These are phyloP conservation scores for Platycnemis pennipes DNA, from an alignment of 2,888 invertebrate genomes.

Conservation along the genomic window DNA sequence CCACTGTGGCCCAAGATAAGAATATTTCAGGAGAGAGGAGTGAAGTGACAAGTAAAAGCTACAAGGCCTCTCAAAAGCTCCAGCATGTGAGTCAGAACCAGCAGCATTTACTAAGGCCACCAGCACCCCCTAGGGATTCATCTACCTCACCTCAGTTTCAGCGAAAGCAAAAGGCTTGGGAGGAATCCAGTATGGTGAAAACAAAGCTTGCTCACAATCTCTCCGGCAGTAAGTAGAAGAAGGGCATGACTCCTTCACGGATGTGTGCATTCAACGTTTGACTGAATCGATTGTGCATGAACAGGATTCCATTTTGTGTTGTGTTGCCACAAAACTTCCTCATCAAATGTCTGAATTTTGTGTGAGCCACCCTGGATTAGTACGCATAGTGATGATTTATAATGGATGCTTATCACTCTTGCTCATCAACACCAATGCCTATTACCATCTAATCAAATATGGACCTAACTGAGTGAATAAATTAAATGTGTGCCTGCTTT, in stretches of 20 bases:
- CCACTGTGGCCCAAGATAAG: conserved; percentile 73
- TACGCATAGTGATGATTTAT: conserved; percentile 52
- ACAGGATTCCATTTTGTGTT: conserved; percentile 20
- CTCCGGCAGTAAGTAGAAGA: conserved; percentile 72
- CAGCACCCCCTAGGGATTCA: conserved; percentile 51
- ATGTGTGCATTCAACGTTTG: conserved; percentile 43
- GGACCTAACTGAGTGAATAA: conserved; percentile 49
- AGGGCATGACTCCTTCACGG: conserved; percentile 13
- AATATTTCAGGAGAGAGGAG: conserved; percentile 46
- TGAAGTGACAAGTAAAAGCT: conserved; percentile 60
- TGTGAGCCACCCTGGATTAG: conserved; percentile 55
- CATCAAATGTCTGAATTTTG: conserved; percentile 53
- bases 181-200: conserved; percentile 71
- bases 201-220: conserved; percentile 70
- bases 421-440: conserved; percentile 39
- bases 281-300: conserved; percentile 32
- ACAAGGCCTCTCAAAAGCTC: background rate
- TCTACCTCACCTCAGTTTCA: conserved; percentile 71
- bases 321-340: conserved; percentile 21
- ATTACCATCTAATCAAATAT: conserved; percentile 49
- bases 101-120: conserved; percentile 44
- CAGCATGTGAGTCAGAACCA: conserved; percentile 21
- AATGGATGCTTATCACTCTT: conserved; percentile 55
- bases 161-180: conserved; percentile 72
- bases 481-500: conserved; percentile 62